Base-by-base conservation (phyloP, 2,797 vertebrate species). In the Synaphobranchus kaupii region DNA sequence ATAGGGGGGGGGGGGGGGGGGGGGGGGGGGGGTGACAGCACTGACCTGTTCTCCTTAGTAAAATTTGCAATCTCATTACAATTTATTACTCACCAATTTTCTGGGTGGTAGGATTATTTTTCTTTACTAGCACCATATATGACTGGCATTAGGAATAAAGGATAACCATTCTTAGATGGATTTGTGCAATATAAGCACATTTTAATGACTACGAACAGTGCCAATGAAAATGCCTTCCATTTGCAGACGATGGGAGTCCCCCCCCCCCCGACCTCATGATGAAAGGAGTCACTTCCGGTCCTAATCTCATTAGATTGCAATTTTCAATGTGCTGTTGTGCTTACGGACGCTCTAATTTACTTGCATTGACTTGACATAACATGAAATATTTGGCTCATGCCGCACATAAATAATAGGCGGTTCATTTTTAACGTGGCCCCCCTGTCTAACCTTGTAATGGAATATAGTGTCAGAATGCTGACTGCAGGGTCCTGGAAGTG, bases 331-430 rank as follows among this genome's bases (percentile, higher is more conserved):
- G 56, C 83, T 66, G 15, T 47, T 63, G 47, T 34, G 34, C 34
- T 44, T 84, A 63, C 83, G 44, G 50, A 44, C 83, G 25, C 34
- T 66, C 66, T 84, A 66, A 50, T 34, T 52, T n/a, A 66, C 84
- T 25, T 50, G 15, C 84, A 52, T 73, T 52, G 50, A 85, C 73
- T 50, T 81, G 85, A 86, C 73, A 44, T 58, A 81, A 81, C 48
- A 86, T 80, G 48, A 86, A 86, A 80, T 86, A 86, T 86, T 86
- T 80, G 28, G 52, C 50, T 34, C 39, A 10, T 34, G 20, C 31
- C 12, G n/a, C 34, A 63, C 22, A 86, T 86, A 86, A 81, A 86
- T 86, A 86, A 81, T 58, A 58, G 78, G 4, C 52, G 1, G 58
- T n/a, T 58, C 44, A 52, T 17, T 81, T 86, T 80, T 86, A 58